These are phyloP conservation scores for Dioctria rufipes DNA, from an alignment of 2,888 invertebrate genomes.

Conservation along the genomic window DNA sequence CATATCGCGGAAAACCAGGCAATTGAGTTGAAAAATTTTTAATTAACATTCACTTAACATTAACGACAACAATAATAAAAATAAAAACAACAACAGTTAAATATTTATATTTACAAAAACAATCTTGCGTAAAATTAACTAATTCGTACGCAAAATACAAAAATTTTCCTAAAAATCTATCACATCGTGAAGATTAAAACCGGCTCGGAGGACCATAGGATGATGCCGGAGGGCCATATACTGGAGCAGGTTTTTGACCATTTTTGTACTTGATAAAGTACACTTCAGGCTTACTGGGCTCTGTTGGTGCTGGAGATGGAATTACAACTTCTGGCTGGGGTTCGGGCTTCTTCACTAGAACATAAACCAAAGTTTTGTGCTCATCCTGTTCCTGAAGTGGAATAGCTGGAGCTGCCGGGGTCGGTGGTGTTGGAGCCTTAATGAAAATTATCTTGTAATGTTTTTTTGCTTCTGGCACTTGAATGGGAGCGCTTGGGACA, in stretches of 20 bases:
- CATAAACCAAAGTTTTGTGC: constrained; percentile 91
- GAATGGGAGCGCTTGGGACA: constrained; percentile 69
- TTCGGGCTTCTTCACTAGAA: constrained; percentile 90
- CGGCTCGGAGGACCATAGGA: constrained; percentile 66
- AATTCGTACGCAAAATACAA: constrained; percentile 5
- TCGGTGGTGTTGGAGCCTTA: constrained; percentile 73
- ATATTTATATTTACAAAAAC: constrained; percentile 9
- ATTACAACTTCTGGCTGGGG: constrained; percentile 85
- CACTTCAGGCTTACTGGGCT: constrained; percentile 90
- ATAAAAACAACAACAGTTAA: constrained; percentile 21
- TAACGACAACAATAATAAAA: constrained; percentile 2
- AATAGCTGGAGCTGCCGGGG: constrained; percentile 72
- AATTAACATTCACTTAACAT: constrained; percentile 17
- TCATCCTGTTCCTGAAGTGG: constrained; percentile 86
- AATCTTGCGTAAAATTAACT: constrained; percentile 22
- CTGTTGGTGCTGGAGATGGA: constrained; percentile 86
- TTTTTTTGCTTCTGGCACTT: constrained; percentile 72
- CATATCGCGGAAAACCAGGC: not conserved
- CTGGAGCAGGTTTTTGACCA: constrained; percentile 66
- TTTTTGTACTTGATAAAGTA: constrained; percentile 87
- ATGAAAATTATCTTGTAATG: constrained; percentile 76
- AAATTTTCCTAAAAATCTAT: constrained; percentile 25
- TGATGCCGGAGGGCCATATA: constrained; percentile 67
- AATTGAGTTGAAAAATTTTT: not conserved
- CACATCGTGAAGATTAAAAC: constrained; percentile 6